Conservation (phyloP, 2,888 invertebrate genomes). For the Elaeidobius kamerunicus region DNA sequence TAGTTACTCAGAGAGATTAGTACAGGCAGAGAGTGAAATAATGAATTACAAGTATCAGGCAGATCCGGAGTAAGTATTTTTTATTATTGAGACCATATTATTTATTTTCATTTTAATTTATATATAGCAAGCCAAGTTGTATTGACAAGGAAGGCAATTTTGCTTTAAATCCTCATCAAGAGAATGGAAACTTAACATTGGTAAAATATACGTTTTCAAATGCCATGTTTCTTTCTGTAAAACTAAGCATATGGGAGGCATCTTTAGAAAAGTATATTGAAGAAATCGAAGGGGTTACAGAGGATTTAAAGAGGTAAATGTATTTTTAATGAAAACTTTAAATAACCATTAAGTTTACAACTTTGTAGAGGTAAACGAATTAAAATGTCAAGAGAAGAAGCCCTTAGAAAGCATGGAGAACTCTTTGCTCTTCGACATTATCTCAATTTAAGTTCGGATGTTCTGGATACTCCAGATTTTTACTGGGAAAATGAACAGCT, state of each 20-base stretch:
- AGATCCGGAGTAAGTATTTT: slow-evolving; percentile 46
- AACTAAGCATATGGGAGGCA: slow-evolving; percentile 92
- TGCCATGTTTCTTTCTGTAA: slow-evolving; percentile 90
- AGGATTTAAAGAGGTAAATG: slow-evolving; percentile 62
- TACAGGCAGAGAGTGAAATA: slow-evolving; percentile 76
- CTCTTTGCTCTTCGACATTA: slow-evolving; percentile 84
- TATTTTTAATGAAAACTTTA: neutral
- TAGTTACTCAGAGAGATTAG: slow-evolving; percentile 64
- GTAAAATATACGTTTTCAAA: slow-evolving; percentile 95
- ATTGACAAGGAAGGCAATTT: slow-evolving; percentile 45
- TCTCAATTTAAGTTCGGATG: slow-evolving; percentile 90
- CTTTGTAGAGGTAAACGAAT: slow-evolving; percentile 61
- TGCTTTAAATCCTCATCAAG: slow-evolving; percentile 37
- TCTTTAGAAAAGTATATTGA: slow-evolving; percentile 80
- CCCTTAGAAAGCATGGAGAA: slow-evolving; percentile 80
- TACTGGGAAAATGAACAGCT: slow-evolving; percentile 96
- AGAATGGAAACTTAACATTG: slow-evolving; percentile 56
- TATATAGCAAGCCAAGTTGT: slow-evolving; percentile 39
- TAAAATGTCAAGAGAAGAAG: slow-evolving; percentile 65
- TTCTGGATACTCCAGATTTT: slow-evolving; percentile 94
- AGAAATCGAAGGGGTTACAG: slow-evolving; percentile 76
- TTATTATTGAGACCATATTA: neutral
- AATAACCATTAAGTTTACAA: slow-evolving; percentile 1
- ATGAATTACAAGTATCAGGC: slow-evolving; percentile 75
- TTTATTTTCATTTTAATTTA: neutral